Evolutionary conservation across 2,113 vertebrate genomes (phyloP).

Genomic region (Gopherus flavomarginatus): DNA sequence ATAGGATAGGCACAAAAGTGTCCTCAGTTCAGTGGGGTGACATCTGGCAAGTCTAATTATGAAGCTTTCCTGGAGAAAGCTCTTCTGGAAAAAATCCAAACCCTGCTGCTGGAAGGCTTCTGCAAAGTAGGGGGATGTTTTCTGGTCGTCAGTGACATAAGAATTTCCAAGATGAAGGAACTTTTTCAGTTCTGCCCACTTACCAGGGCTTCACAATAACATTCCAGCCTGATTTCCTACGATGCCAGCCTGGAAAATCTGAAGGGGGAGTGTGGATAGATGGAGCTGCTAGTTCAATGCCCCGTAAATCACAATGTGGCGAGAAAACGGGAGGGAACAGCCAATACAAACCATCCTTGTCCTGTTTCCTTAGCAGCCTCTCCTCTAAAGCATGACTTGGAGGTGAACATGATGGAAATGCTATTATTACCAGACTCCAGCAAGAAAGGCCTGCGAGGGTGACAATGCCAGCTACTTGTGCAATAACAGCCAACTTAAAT

Average conservation of each 20-base stretch:
- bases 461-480: constrained; percentile 65
- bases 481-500: constrained; percentile 73
- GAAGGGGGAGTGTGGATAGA: constrained; percentile 60
- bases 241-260: constrained; percentile 76
- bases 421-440: constrained; percentile 71
- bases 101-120: neutral
- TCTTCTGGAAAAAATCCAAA: constrained; percentile 25
- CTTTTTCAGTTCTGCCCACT: constrained; percentile 44
- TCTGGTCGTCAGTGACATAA: constrained; percentile 26
- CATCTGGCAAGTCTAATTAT: neutral
- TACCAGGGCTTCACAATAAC: constrained; percentile 59
- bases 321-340: constrained; percentile 73
- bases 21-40: neutral
- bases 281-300: constrained; percentile 42
- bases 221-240: constrained; percentile 48
- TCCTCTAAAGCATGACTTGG: constrained; percentile 49
- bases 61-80: constrained; percentile 39
- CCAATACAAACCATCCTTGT: constrained; percentile 71
- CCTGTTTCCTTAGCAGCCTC: constrained; percentile 69
- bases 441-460: constrained; percentile 49
- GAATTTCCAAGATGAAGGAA: constrained; percentile 71
- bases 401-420: constrained; percentile 75
- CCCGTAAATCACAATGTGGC: constrained; percentile 65
- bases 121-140: constrained; percentile 29
- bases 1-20: neutral